These are phyloP conservation scores for Pammene fasciana DNA, from an alignment of 2,888 invertebrate species.

Conservation along the genomic window DNA sequence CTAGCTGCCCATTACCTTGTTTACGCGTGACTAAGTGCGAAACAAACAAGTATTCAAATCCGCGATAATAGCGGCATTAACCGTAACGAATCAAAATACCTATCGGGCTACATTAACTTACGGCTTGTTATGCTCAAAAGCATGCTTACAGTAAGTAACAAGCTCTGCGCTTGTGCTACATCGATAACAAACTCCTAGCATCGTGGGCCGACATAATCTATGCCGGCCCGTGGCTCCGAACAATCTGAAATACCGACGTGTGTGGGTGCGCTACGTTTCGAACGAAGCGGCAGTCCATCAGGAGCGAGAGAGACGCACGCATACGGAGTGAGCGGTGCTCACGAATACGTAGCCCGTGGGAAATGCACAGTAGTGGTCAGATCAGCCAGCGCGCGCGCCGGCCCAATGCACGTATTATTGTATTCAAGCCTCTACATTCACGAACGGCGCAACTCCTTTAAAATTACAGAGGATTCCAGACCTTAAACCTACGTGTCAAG, in stretches of 20 bases:
- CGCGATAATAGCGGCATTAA: conserved; percentile 36
- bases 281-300: conserved; percentile 82
- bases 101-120: conserved; percentile 41
- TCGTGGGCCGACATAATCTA: conserved; percentile 79
- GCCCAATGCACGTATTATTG: conserved; percentile 83
- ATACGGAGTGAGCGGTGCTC: conserved; percentile 62
- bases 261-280: conserved; percentile 82
- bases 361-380: conserved; percentile 85
- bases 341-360: conserved; percentile 78
- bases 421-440: conserved; percentile 69
- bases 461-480: conserved; percentile 44
- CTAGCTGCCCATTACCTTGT: conserved; percentile 30
- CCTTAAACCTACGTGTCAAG: conserved; percentile 51
- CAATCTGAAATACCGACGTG: conserved; percentile 81
- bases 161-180: conserved; percentile 52
- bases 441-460: conserved; percentile 65
- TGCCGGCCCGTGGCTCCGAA: conserved; percentile 74
- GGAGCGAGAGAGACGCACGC: conserved; percentile 67
- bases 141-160: conserved; percentile 41
- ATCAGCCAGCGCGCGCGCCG: conserved; percentile 82
- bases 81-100: conserved; percentile 41
- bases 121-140: conserved; percentile 40
- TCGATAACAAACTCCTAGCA: conserved; percentile 60
- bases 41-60: conserved; percentile 38
- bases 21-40: conserved; percentile 37